These are phyloP conservation scores for Stegodyphus dumicola DNA, from an alignment of 1,140 invertebrate genomes.

Conservation along the genomic window DNA sequence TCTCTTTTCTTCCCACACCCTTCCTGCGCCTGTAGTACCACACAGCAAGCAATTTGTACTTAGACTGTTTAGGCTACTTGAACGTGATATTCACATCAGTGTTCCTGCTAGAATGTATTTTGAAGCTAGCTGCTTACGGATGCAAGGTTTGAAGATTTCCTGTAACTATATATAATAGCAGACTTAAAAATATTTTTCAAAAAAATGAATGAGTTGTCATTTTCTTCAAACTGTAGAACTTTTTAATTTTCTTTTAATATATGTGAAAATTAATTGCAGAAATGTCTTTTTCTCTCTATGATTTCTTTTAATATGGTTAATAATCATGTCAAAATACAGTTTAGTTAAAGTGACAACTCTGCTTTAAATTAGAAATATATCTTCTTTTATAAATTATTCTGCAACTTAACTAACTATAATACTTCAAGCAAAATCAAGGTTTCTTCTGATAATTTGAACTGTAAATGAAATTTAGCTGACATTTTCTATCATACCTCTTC, in stretches of 20 bases:
- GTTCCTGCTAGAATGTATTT: constrained; percentile 95
- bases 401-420: no score
- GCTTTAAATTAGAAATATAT: background rate
- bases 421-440: no score
- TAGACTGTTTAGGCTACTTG: constrained; percentile 88
- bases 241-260: background rate
- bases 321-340: no score
- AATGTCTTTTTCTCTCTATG: background rate
- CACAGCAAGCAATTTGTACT: constrained; percentile 84
- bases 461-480: no score
- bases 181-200: background rate
- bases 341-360: background rate
- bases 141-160: constrained; percentile 79
- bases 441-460: no score
- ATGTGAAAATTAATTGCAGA: background rate
- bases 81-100: constrained; percentile 94
- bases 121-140: constrained; percentile 97
- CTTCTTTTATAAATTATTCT: background rate
- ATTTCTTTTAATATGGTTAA: no score
- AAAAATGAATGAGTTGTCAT: background rate
- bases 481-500: no score
- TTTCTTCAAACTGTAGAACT: background rate
- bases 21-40: constrained; percentile 79
- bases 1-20: constrained; percentile 53
- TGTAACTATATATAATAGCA: constrained; percentile 28